These are phyloP conservation scores for Brachionus plicatilis DNA, from an alignment of 1,140 invertebrate species.

Conservation along the genomic window DNA sequence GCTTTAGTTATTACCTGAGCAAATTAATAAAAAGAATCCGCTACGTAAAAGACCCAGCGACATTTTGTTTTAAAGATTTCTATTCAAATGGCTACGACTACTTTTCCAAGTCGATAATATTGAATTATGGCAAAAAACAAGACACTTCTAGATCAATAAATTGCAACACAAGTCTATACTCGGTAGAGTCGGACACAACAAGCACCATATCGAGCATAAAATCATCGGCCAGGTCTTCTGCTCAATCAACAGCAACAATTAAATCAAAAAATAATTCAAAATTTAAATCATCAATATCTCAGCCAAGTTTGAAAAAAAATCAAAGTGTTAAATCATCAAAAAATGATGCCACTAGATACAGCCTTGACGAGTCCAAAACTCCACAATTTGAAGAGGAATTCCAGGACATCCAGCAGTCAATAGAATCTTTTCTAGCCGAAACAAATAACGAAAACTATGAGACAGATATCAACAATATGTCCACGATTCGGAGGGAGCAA, in stretches of 20 bases:
- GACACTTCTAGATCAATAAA: not conserved
- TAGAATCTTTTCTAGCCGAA: not conserved
- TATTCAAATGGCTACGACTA: constrained; percentile 6
- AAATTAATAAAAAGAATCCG: not conserved
- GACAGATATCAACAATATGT: not conserved
- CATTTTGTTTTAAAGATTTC: constrained; percentile 16
- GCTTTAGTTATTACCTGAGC: not conserved
- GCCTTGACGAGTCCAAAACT: not conserved
- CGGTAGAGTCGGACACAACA: not conserved
- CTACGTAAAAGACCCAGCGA: not conserved
- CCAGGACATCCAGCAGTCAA: constrained; percentile 2
- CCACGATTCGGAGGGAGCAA: not conserved
- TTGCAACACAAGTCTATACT: not conserved
- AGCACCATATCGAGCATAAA: not conserved
- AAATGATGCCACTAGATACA: not conserved
- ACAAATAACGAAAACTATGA: constrained; percentile 14
- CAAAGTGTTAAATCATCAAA: not conserved
- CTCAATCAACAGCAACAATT: not conserved
- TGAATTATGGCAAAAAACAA: not conserved
- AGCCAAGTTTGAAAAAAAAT: constrained; percentile 4
- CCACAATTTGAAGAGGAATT: not conserved
- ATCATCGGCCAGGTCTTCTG: not conserved
- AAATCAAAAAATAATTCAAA: not conserved
- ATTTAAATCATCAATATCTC: not conserved
- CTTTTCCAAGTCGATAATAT: constrained; percentile 21